These are phyloP conservation scores for Halcyon badia DNA, from an alignment of 2,797 vertebrate genomes.

Conservation along the genomic window DNA sequence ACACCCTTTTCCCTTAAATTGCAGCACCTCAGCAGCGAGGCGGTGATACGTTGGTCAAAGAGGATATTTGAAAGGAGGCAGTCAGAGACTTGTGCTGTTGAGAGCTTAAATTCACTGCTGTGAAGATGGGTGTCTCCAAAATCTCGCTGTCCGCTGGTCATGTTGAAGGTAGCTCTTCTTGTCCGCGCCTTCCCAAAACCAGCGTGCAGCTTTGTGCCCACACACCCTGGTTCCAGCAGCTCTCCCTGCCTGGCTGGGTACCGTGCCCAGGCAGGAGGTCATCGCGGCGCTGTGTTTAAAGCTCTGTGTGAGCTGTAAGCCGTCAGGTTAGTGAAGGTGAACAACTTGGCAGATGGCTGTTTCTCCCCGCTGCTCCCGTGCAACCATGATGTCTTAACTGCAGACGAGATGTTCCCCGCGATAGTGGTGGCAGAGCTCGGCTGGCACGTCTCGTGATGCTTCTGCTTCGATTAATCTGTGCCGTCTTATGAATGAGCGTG, in stretches of 20 bases:
- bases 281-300: background rate
- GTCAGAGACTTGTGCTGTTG: background rate
- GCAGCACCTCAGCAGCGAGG: background rate
- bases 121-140: rapidly evolving
- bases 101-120: background rate
- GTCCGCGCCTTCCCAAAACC: background rate
- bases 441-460: background rate
- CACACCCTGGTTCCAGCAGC: background rate
- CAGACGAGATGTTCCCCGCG: conserved; percentile 31
- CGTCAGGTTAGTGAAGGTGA: background rate
- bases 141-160: rapidly evolving
- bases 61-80: background rate
- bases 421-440: background rate
- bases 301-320: background rate
- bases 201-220: background rate
- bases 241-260: background rate
- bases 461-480: background rate
- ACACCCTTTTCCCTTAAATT: background rate
- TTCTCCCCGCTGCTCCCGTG: background rate
- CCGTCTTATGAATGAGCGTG: background rate
- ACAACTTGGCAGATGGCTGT: background rate
- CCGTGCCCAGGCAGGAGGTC: background rate
- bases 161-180: background rate
- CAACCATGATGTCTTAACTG: background rate
- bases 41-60: background rate